These are phyloP conservation scores for Sitophilus oryzae DNA, from an alignment of 1,140 invertebrate species.

Conservation along the genomic window DNA sequence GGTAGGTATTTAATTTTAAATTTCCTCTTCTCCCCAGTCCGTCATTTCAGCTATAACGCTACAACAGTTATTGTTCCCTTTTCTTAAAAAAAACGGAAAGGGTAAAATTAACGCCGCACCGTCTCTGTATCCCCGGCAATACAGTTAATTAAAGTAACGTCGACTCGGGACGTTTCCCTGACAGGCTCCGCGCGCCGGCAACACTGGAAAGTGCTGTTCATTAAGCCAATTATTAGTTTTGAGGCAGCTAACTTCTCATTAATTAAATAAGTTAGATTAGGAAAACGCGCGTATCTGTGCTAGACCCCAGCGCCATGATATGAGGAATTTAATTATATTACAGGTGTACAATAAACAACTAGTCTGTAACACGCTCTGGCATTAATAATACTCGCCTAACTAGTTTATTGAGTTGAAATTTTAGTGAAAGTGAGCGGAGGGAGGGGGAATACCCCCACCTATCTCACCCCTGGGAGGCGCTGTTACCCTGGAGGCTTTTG, in stretches of 20 bases:
- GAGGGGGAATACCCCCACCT: neutral
- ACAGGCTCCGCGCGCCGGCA: too few relatives aligned
- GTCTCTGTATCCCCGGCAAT: constrained; percentile 1
- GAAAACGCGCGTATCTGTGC: constrained; percentile 19
- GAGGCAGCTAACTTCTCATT: constrained; percentile 27
- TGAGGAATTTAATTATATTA: constrained; percentile 9
- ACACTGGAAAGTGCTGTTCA: constrained; percentile 22
- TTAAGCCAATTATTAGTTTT: constrained; percentile 34
- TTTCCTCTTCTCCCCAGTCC: too few relatives aligned
- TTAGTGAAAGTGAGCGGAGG: neutral
- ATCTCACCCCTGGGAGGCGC: neutral
- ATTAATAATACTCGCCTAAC: constrained; percentile 4
- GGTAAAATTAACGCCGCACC: neutral
- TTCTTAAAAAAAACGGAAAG: neutral
- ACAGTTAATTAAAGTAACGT: constrained; percentile 15
- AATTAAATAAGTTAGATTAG: constrained; percentile 28
- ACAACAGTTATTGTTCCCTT: too few relatives aligned
- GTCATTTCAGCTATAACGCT: too few relatives aligned
- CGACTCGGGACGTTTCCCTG: constrained; percentile 9
- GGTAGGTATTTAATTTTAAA: too few relatives aligned
- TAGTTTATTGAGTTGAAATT: neutral
- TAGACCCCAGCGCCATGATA: constrained; percentile 4
- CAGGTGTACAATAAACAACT: constrained; percentile 9
- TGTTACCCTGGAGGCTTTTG: neutral
- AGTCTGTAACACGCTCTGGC: constrained; percentile 1